Conservation (phyloP, 2,797 vertebrate species). For the Lateolabrax maculatus region DNA sequence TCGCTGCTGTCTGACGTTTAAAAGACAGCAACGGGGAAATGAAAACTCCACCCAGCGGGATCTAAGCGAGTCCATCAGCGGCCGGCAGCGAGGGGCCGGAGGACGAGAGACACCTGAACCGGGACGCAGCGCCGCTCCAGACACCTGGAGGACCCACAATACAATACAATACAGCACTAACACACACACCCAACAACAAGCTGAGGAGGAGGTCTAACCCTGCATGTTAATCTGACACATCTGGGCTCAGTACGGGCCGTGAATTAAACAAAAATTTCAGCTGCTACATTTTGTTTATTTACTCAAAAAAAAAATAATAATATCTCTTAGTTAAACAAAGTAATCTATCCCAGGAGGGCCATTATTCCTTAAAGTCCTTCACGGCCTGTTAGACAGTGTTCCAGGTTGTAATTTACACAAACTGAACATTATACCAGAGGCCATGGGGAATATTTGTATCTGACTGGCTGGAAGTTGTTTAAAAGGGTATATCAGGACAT, state of each 20-base stretch:
- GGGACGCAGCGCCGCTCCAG: background rate
- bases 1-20: constrained; percentile 11
- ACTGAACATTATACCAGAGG: background rate
- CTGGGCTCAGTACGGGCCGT: background rate
- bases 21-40: constrained; percentile 16
- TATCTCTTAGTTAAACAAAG: constrained; percentile 2
- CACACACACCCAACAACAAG: constrained; percentile 10
- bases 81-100: background rate
- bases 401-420: background rate
- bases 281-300: background rate
- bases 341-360: background rate
- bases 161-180: background rate
- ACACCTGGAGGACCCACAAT: constrained; percentile 13
- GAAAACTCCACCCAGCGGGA: constrained; percentile 29
- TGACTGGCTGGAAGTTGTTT: background rate
- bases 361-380: background rate
- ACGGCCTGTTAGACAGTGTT: background rate
- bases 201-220: background rate
- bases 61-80: constrained; percentile 30
- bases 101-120: constrained; percentile 36
- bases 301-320: too few relatives aligned
- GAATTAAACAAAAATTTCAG: constrained; percentile 8
- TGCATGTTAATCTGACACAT: background rate
- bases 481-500: constrained; percentile 2
- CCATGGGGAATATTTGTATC: background rate